Percentiles rank a stretch among this genome's conserved stretches.
phyloP scores from a whole-genome alignment of 2,113 vertebrate species.

The Equus quagga region DNA sequence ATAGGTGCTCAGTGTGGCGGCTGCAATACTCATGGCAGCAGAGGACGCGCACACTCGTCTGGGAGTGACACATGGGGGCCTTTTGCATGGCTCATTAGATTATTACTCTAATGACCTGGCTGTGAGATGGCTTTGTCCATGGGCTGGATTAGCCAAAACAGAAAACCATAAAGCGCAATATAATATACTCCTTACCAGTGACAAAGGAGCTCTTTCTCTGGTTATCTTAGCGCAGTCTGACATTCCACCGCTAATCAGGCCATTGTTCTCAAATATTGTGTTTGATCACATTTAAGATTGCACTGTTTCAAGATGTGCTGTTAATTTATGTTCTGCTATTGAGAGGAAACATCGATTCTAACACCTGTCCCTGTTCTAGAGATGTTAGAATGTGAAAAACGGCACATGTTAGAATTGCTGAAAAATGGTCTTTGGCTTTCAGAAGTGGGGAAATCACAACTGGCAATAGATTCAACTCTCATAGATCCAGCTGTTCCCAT shows the following conservation, averaged over 20 bases:
- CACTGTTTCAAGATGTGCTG: background rate
- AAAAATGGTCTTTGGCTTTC: background rate
- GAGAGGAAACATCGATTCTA: background rate
- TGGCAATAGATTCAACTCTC: background rate
- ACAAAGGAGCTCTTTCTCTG: background rate
- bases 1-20: background rate
- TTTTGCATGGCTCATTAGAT: background rate
- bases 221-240: background rate
- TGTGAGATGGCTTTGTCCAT: background rate
- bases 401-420: background rate
- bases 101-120: background rate
- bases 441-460: background rate
- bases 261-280: background rate
- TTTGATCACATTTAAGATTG: conserved; percentile 18
- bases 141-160: background rate
- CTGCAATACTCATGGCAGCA: background rate
- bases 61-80: background rate
- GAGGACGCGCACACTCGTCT: background rate
- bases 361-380: background rate
- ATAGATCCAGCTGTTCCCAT: background rate
- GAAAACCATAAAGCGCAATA: background rate
- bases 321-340: background rate
- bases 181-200: background rate
- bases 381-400: background rate
- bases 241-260: background rate